Percentiles rank a stretch among this genome's conserved stretches.
These are phyloP conservation scores for Emys orbicularis DNA, from an alignment of 2,797 vertebrate species.

Conservation along the genomic window DNA sequence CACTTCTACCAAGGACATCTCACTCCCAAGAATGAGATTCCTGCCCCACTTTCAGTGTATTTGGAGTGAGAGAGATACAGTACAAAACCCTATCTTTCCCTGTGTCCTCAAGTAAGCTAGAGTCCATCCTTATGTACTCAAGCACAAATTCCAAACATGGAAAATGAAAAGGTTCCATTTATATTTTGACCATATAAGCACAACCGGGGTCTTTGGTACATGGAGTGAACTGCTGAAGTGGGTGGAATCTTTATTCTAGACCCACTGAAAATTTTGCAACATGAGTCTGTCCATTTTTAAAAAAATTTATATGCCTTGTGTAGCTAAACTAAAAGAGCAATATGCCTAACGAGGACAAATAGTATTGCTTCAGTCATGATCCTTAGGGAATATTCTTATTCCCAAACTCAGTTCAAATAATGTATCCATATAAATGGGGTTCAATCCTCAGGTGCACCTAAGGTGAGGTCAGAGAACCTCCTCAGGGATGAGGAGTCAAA, in stretches of 20 bases:
- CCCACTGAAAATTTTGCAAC: conserved; percentile 40
- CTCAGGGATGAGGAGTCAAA: neutral
- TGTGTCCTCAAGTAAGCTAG: neutral
- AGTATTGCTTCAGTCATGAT: conserved; percentile 43
- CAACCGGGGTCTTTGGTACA: neutral
- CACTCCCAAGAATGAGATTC: neutral
- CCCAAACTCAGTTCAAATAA: conserved; percentile 17
- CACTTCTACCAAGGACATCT: conserved; percentile 2
- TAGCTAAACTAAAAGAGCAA: conserved; percentile 55
- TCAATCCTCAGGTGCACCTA: conserved; percentile 30
- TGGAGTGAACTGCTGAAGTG: neutral
- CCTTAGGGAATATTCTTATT: neutral
- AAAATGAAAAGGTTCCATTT: conserved; percentile 10
- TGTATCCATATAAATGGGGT: neutral
- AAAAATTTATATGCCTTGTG: conserved; percentile 1
- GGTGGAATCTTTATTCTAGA: neutral
- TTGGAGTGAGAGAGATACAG: neutral
- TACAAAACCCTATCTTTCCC: neutral
- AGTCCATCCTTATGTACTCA: neutral
- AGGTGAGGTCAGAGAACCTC: conserved; percentile 11
- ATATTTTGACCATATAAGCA: neutral
- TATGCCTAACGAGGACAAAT: conserved; percentile 57
- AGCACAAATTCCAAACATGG: neutral
- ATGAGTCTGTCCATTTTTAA: neutral
- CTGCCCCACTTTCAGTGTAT: neutral